phyloP scores from a whole-genome alignment of 2,113 vertebrate species.

The Fulica atra region DNA sequence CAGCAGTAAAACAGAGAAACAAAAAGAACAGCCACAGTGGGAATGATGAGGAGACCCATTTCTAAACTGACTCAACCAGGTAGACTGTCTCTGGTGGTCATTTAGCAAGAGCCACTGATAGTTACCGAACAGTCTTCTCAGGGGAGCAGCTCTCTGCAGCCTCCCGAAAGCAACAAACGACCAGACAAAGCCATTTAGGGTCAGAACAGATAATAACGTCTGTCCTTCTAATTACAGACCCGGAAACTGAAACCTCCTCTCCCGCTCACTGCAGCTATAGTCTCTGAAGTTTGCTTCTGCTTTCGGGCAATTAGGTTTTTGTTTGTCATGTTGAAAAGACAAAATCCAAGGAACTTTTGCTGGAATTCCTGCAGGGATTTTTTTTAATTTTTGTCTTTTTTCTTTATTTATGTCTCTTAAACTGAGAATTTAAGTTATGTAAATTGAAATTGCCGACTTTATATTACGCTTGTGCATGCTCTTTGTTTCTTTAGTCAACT shows the following conservation, averaged over 20 bases:
- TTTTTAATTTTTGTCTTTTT: background rate
- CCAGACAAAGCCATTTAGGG: background rate
- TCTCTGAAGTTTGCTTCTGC: background rate
- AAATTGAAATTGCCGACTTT: background rate
- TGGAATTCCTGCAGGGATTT: background rate
- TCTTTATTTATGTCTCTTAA: background rate
- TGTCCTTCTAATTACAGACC: constrained; percentile 2
- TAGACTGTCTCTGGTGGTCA: background rate
- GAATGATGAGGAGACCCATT: background rate
- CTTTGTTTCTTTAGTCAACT: background rate
- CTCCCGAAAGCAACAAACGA: background rate
- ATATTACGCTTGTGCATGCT: background rate
- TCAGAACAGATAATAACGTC: background rate
- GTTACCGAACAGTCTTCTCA: background rate
- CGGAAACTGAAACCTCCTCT: background rate
- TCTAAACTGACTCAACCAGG: background rate
- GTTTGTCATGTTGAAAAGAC: background rate
- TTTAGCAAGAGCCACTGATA: background rate
- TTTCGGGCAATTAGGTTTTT: background rate
- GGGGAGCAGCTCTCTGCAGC: background rate
- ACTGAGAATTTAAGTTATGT: constrained; percentile 7
- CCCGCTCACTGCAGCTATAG: background rate
- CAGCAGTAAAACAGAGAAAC: background rate
- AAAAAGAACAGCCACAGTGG: background rate
- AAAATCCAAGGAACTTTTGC: background rate